Base-by-base conservation (phyloP, 2,113 vertebrate genomes). In the Plecturocebus donacophilus region DNA sequence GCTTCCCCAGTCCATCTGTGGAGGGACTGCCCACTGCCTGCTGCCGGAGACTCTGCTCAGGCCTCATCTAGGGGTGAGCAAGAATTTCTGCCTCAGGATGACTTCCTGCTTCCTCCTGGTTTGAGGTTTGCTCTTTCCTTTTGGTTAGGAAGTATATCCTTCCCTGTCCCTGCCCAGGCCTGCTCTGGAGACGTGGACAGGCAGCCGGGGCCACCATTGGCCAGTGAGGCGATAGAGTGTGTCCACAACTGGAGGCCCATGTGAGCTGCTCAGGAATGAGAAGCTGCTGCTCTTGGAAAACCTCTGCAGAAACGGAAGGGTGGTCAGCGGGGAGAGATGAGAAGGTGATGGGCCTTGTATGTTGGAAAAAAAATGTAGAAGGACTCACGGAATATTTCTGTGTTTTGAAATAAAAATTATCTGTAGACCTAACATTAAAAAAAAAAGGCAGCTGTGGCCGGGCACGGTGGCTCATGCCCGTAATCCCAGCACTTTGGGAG, bases 31-130 rank as follows among this genome's bases (percentile, higher is more conserved):
- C 45, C 6, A 8, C 58, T 21, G 73, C 87, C 10, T 71, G 47
- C 23, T 7, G 3, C 79, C 8, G 23, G n/a, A n/a, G 32, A 42
- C 54, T 76, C 61, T 14, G 80, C 20, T 86, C 84, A 64, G 76
- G 80, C 40, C 90, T 73, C 87, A 76, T 47, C 45, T 54, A 95
- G 95, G 97, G 98, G 95, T 89, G 91, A 98, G 94, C 32, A 45
- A 97, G 97, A 97, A 93, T 98, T 98, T 98, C 97, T 98, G 96
- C 97, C 97, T 95, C 94, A 87, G 91, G 97, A 97, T 98, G 96
- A 98, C 98, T 98, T 98, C 98, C 98, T 98, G 0, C 79, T 94
- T 94, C 91, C 76, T 97, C 98, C 98, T 98, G 97, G 97, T 97
- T 96, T 98, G 3, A 3, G 96, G 97, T 98, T 98, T 97, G 97